Evolutionary conservation across 2,113 vertebrate genomes (phyloP), one percentile per base, ranked within the genome.

Genomic region (Heterotis niloticus): DNA sequence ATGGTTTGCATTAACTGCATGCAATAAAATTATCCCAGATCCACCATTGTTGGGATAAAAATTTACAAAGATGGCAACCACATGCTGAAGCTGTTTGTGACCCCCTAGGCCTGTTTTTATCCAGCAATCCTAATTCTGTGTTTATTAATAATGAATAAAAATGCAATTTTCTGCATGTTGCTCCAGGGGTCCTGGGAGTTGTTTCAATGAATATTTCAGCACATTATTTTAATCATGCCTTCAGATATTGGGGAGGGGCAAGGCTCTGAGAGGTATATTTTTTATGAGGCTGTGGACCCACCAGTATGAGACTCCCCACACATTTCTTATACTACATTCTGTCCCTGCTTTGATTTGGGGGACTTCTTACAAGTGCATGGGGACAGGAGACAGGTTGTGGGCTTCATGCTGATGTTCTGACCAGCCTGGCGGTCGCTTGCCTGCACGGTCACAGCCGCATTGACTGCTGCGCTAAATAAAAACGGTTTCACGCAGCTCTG

Each of bases 71-170:
- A 93, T 90, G 91, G 91, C 93, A 93, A 94, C 92, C 90, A 87
- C 90, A 91, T 86, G 86, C 89, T 85, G 84, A 80, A 92, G 87
- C 88, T 87, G 23, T 78, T 60, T 60, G 51, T 70, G 10, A 34
- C 64, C 56, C 66, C 51, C 12, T 17, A 26, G 71, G 51, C 0
- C 34, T 57, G 2, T 28, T 74, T 17, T 59, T 64, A 92, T 91
- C 92, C 89, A 90, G 54, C 88, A 89, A 79, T 85, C 89, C 88
- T 93, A 94, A 94, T 93, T 94, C 90, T 87, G 86, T 87, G 90
- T 92, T n/a, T 94, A 94, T 94, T 93, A 94, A 94, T 94, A 94
- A 94, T 95, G 91, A 93, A 94, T 94, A 94, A 93, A 94, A 94
- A 87, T 88, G 91, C 90, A 91, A 92, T 94, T 93, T 93, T 93